Conservation (phyloP, 2,888 invertebrate species). For the Eilema sororculum region DNA sequence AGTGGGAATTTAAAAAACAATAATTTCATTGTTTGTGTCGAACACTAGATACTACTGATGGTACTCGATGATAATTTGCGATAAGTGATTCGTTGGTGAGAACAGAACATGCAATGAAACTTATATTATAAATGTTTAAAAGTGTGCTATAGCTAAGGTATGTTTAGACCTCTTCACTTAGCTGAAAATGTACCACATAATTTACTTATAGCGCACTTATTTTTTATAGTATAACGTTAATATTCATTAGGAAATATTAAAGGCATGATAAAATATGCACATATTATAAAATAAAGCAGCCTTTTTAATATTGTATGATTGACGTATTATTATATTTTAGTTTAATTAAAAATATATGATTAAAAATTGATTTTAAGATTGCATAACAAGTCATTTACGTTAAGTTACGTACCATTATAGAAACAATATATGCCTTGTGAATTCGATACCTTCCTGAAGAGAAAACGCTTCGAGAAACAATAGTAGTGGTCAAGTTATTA, state of each 20-base stretch:
- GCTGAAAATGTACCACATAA: background rate
- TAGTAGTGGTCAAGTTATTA: constrained; percentile 27
- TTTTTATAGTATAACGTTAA: background rate
- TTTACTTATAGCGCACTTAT: background rate
- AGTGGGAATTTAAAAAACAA: constrained; percentile 51
- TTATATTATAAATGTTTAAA: background rate
- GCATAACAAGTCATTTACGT: background rate
- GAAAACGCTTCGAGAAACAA: constrained; percentile 30
- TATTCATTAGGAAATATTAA: background rate
- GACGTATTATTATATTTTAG: no score
- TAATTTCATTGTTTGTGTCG: constrained; percentile 58
- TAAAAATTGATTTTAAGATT: background rate
- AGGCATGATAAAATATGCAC: background rate
- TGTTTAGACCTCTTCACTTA: background rate
- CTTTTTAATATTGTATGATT: background rate
- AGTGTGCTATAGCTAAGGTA: background rate
- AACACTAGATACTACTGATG: constrained; percentile 47
- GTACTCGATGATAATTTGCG: constrained; percentile 44
- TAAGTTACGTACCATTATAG: background rate
- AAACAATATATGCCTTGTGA: background rate
- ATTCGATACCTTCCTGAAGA: background rate
- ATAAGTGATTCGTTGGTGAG: constrained; percentile 26
- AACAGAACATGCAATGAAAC: constrained; percentile 3
- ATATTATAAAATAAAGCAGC: background rate
- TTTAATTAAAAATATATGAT: no score